Conservation (phyloP, 2,113 vertebrate genomes). For the Felis chaus region DNA sequence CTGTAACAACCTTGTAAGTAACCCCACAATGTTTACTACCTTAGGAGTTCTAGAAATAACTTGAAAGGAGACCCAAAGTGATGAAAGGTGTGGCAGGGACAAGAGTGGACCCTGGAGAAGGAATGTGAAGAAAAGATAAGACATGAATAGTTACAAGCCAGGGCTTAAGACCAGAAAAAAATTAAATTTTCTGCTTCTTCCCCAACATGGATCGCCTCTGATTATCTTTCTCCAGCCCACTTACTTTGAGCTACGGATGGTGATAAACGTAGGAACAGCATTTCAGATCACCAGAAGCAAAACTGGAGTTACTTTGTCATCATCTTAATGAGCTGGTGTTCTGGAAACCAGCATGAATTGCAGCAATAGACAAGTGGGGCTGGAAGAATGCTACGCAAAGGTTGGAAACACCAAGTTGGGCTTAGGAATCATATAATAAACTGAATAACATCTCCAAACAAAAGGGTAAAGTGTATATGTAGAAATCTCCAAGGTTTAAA, state of each 20-base stretch:
- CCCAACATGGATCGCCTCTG: not conserved
- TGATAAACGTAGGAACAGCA: not conserved
- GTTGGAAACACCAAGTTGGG: not conserved
- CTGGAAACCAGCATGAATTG: not conserved
- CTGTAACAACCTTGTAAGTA: constrained; percentile 70
- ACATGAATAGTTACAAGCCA: not conserved
- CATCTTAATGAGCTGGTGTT: not conserved
- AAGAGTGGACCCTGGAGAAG: not conserved
- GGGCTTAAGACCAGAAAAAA: not conserved
- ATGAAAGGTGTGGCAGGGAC: too few relatives aligned
- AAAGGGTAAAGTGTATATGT: not conserved
- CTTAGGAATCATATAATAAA: not conserved
- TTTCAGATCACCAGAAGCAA: not conserved
- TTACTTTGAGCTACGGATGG: not conserved
- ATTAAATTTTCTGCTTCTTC: not conserved
- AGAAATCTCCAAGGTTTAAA: not conserved
- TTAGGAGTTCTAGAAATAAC: not conserved
- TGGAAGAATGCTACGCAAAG: not conserved
- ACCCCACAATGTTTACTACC: not conserved
- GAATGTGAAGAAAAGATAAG: not conserved
- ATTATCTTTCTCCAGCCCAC: not conserved
- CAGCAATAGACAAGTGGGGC: not conserved
- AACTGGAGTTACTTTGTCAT: not conserved
- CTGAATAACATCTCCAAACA: not conserved
- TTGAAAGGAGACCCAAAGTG: not conserved